Conservation (phyloP, 2,113 vertebrate genomes). For the Clupea harengus region DNA sequence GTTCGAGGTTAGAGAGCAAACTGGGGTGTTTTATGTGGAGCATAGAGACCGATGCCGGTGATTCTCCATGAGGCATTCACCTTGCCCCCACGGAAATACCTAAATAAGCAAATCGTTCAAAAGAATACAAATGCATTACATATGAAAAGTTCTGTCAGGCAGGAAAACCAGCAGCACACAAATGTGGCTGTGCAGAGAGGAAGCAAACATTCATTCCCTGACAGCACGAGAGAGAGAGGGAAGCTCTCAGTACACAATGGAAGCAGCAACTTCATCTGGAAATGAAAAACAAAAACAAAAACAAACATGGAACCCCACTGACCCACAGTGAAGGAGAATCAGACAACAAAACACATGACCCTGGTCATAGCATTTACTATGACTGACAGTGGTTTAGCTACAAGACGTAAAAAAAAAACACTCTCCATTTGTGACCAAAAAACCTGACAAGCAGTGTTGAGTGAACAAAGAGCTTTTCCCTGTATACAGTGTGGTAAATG, state of each 20-base stretch:
- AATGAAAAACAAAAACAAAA: background rate
- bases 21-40: background rate
- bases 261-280: constrained; percentile 4
- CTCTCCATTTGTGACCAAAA: background rate
- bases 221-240: background rate
- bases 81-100: background rate
- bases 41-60: background rate
- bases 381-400: constrained; percentile 4
- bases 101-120: background rate
- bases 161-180: background rate
- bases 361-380: background rate
- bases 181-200: background rate
- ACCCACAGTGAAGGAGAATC: background rate
- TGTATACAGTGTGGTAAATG: background rate
- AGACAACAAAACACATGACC: background rate
- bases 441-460: background rate
- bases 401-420: background rate
- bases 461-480: constrained; percentile 14
- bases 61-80: background rate
- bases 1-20: background rate
- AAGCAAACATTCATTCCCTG: constrained; percentile 14
- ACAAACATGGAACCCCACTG: background rate
- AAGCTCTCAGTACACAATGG: background rate
- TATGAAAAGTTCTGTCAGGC: constrained; percentile 2
- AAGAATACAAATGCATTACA: background rate